Conservation (phyloP, 1,140 invertebrate species). For the Ruditapes philippinarum region DNA sequence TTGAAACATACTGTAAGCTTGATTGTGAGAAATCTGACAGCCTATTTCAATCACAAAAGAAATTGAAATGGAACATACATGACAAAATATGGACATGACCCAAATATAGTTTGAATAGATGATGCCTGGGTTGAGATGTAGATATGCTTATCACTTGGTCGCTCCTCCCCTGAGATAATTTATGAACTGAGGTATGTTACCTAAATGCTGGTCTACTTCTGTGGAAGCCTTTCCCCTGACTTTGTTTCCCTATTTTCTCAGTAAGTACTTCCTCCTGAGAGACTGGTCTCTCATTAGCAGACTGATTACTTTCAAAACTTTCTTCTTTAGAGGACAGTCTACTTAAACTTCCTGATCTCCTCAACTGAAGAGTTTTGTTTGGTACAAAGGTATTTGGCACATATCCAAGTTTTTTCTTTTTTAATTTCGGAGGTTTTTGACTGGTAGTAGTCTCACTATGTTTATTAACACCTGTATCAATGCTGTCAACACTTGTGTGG, state of each 20-base stretch:
- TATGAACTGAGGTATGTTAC: neutral
- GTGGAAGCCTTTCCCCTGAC: neutral
- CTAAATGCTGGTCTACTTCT: constrained; percentile 18
- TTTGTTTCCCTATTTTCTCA: neutral
- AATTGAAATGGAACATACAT: no score
- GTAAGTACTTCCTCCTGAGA: neutral
- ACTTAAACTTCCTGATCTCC: constrained; percentile 75
- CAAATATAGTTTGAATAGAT: no score
- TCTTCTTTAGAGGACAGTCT: constrained; percentile 50
- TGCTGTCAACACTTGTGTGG: neutral
- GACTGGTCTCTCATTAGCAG: neutral
- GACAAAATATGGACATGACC: no score
- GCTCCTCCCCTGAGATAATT: constrained; percentile 1
- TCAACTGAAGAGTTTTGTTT: constrained; percentile 76
- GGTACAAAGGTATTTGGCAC: constrained; percentile 78
- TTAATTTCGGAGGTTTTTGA: constrained; percentile 36
- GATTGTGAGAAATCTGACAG: no score
- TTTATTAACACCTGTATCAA: neutral
- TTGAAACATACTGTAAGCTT: no score
- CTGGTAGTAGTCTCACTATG: neutral
- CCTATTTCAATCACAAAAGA: no score
- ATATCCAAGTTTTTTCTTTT: constrained; percentile 71
- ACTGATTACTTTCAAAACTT: neutral
- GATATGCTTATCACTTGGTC: no score
- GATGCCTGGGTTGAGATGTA: no score